Evolutionary conservation across 2,113 vertebrate species (phyloP).

Genomic region (Platichthys stellatus): DNA sequence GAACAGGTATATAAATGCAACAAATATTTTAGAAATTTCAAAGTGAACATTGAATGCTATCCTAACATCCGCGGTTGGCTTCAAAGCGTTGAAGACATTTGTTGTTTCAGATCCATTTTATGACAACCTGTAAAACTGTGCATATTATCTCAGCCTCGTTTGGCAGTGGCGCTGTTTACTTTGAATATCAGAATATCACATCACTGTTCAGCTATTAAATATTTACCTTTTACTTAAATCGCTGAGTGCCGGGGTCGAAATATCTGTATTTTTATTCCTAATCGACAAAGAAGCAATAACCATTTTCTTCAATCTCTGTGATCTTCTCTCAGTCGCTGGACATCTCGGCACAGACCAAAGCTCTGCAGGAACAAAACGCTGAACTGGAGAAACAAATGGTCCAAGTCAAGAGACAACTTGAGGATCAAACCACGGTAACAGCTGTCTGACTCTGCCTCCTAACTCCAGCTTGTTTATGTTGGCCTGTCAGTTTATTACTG

Average conservation of each 20-base stretch:
- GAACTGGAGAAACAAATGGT: slow-evolving; percentile 86
- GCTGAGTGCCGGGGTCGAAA: neutral
- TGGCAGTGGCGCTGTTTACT: slow-evolving; percentile 23
- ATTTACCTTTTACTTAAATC: slow-evolving; percentile 1
- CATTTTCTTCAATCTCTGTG: neutral
- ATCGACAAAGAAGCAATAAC: slow-evolving; percentile 1
- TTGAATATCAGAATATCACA: neutral
- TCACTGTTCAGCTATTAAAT: slow-evolving; percentile 24
- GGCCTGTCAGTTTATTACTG: slow-evolving; percentile 9
- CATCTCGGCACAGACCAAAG: slow-evolving; percentile 85
- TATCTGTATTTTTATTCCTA: slow-evolving; percentile 5
- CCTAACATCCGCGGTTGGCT: too few species aligned
- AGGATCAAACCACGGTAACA: slow-evolving; percentile 87
- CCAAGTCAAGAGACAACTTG: slow-evolving; percentile 87
- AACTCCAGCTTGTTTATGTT: slow-evolving; percentile 17
- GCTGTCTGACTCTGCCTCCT: slow-evolving; percentile 9
- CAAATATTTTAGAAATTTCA: neutral
- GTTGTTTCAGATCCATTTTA: slow-evolving; percentile 27
- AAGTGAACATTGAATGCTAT: neutral
- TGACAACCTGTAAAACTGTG: neutral
- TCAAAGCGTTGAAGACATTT: too few species aligned
- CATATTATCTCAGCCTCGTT: slow-evolving; percentile 16
- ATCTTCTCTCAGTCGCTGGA: slow-evolving; percentile 78
- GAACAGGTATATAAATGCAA: neutral
- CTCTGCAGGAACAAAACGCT: slow-evolving; percentile 87